Evolutionary conservation across 2,113 vertebrate species (phyloP).

Genomic region (Crypturellus undulatus): DNA sequence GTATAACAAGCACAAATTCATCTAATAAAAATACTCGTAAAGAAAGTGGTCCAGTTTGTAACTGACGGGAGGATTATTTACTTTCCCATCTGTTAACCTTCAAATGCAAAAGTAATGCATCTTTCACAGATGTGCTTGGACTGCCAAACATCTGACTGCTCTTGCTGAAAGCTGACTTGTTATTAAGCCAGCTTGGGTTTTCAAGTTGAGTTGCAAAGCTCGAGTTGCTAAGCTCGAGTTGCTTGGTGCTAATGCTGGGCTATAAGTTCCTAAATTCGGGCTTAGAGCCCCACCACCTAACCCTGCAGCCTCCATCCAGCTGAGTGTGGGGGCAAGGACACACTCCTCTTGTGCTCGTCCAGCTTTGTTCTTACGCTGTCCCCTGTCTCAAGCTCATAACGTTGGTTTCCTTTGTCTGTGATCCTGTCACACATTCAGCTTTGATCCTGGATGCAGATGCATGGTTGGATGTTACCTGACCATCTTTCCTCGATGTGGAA

Average conservation of each 20-base stretch:
- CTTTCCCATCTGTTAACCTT: not conserved
- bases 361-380: not conserved
- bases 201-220: not conserved
- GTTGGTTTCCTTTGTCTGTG: not conserved
- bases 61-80: not conserved
- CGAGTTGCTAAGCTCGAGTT: not conserved
- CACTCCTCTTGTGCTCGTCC: not conserved
- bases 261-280: not conserved
- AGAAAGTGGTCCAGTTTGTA: not conserved
- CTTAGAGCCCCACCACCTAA: accelerated
- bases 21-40: not conserved
- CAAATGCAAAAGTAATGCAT: not conserved
- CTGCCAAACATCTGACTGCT: not conserved
- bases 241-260: not conserved
- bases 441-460: not conserved
- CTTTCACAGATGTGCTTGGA: not conserved
- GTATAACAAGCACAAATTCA: not conserved
- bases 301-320: not conserved
- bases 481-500: not conserved
- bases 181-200: not conserved
- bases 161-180: not conserved
- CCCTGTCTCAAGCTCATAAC: not conserved
- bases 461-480: not conserved
- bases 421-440: not conserved
- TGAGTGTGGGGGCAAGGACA: not conserved